Percentiles rank a stretch among this genome's conserved stretches.
phyloP scores from a whole-genome alignment of 2,888 invertebrate genomes.

The Lochmaea crataegi region DNA sequence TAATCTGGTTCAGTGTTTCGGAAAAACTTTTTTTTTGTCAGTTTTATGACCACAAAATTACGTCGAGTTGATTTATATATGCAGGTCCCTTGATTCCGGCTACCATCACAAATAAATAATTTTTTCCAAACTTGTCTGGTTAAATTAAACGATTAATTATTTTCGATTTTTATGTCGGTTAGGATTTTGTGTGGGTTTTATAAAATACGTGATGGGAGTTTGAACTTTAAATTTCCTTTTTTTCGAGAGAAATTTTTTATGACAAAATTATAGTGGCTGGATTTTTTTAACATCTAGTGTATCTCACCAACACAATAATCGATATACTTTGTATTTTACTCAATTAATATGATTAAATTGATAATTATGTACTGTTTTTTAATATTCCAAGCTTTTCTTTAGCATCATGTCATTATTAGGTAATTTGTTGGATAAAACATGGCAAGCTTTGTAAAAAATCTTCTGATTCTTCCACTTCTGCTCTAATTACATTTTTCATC shows the following conservation, averaged over 20 bases:
- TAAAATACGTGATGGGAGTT: constrained; percentile 3
- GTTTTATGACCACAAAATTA: constrained; percentile 16
- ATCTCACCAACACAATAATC: too few species aligned
- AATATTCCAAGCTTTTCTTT: too few species aligned
- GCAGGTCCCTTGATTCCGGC: constrained; percentile 1
- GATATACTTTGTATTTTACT: too few species aligned
- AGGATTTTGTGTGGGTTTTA: constrained; percentile 15
- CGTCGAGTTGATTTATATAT: constrained; percentile 1
- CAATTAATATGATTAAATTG: too few species aligned
- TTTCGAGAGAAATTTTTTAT: neutral
- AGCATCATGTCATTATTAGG: too few species aligned
- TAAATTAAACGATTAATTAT: constrained; percentile 22
- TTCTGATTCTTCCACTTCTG: too few species aligned
- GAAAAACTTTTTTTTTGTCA: neutral
- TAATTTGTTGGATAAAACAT: too few species aligned
- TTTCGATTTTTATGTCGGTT: constrained; percentile 13
- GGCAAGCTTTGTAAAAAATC: too few species aligned
- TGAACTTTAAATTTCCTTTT: neutral
- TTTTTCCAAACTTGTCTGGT: constrained; percentile 20
- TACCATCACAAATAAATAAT: constrained; percentile 13
- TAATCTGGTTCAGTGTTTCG: constrained; percentile 41
- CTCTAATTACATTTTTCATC: too few species aligned
- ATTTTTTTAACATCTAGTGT: too few species aligned
- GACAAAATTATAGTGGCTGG: neutral
- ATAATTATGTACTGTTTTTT: too few species aligned